Base-by-base conservation (phyloP, 2,797 vertebrate species). In the Diglossa cyanea region DNA sequence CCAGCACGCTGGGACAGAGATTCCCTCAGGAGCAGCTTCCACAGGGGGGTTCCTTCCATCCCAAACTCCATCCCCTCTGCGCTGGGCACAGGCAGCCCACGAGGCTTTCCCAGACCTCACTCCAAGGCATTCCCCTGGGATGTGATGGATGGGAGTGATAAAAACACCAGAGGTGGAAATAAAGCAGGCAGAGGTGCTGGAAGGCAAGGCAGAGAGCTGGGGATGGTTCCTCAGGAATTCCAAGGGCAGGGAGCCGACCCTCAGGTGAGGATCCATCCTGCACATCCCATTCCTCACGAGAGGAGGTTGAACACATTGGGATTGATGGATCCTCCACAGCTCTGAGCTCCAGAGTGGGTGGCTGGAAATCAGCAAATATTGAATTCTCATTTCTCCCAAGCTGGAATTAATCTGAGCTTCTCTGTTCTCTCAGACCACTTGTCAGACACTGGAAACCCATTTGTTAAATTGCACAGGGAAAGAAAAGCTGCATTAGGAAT, bases 311-410 rank as follows among this genome's bases (percentile, higher is more conserved):
- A 24, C 62, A 0, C 5, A 12, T 5, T 65, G 88, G 45, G 87
- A 77, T 55, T 54, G 73, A 71, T 84, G 5, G 45, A 72, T 84
- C 81, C 65, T 81, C 71, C 77, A 12, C 2, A 9, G 80, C 77
- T 84, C 91, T 37, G 18, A 8, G 42, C 4, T 62, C 21, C 37
- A 21, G 39, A 4, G 33, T 57, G 67, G 77, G 67, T 61, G 83
- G 81, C 58, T 71, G 86, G 70, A 71, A 88, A 85, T 44, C 62
- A 89, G 67, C 84, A 80, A 92, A 95, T 87, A 95, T 42, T 89
- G 85, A 85, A 90, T 90, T 79, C 50, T 75, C 63, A 3, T 93
- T 78, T 79, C 78, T 47, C 44, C 88, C 60, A n/a, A 51, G 55
- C 78, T 90, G 75, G 76, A 73, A 90, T 95, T 55, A 82, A 94